A percentile compares a stretch with the other conserved stretches of the same genome.
Conservation (phyloP, 2,113 vertebrate genomes). For the Xiphophorus hellerii region DNA sequence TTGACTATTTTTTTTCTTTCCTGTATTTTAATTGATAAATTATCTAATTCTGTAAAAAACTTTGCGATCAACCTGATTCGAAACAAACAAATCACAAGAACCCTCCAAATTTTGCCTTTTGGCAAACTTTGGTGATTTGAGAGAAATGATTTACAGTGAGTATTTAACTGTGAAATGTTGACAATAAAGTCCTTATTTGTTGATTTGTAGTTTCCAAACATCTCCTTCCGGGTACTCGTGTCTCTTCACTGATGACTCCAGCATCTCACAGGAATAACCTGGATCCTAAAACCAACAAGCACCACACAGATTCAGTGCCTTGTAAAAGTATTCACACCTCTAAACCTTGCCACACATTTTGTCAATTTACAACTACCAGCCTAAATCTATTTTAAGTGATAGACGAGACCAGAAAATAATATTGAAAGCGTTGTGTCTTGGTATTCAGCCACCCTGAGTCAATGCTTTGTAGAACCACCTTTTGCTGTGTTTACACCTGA, state of each 20-base stretch:
- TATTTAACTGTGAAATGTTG: neutral
- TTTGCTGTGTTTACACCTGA: neutral
- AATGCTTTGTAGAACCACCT: neutral
- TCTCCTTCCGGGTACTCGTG: slow-evolving; percentile 83
- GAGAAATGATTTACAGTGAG: neutral
- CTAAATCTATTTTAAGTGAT: neutral
- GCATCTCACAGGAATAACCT: slow-evolving; percentile 88
- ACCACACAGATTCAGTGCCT: neutral
- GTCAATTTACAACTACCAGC: neutral
- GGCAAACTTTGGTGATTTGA: too few species aligned
- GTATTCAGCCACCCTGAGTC: neutral
- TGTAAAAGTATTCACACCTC: neutral
- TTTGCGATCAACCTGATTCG: neutral
- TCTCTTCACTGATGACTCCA: slow-evolving; percentile 81
- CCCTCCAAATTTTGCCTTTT: too few species aligned
- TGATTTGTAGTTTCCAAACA: slow-evolving; percentile 75
- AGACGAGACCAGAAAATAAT: neutral
- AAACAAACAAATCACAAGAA: too few species aligned
- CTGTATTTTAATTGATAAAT: neutral
- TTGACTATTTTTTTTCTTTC: neutral
- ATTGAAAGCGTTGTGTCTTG: neutral
- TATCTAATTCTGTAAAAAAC: slow-evolving; percentile 36
- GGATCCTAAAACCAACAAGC: slow-evolving; percentile 72
- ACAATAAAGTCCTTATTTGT: slow-evolving; percentile 23
- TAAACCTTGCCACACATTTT: neutral